Base-by-base conservation (phyloP, 2,888 invertebrate genomes). In the Palloptera scutellata region DNA sequence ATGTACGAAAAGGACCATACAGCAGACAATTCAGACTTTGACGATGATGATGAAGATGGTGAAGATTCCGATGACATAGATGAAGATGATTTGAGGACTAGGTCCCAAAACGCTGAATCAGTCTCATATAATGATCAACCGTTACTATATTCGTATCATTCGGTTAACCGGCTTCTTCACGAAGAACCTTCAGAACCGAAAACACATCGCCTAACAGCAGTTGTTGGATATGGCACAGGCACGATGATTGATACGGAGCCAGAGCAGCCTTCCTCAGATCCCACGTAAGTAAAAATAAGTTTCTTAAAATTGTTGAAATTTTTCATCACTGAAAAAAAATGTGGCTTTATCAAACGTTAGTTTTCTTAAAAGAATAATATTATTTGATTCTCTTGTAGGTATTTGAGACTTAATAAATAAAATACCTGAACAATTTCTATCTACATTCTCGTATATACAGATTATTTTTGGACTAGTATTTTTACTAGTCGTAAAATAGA, bases 71-170 rank as follows among this genome's bases (percentile, higher is more conserved):
- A 77, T 1, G 80, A 79, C 13, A 79, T 77, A 55, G 75, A 74
- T 5, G 79, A 81, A 12, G 83, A 81, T 15, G 81, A 80, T 9
- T 77, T 79, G 13, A 78, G 80, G 57, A 81, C 79, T 62, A 77
- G 79, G 45, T 78, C 79, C 15, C 76, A 76, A 20, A 81, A 81
- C 67, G 78, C 76, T 20, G 80, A 79, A 42, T 77, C 79, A 51
- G 58, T 76, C 13, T 81, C 83, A 1, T 84, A 84, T 68, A 81
- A 83, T 67, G 84, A 84, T 78, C 84, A 84, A 63, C 78, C 80
- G 0, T 69, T 78, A 43, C 75, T 79, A 64, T 84, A 84, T 71
- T 76, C 84, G 1, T 82, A 83, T 73, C 83, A 81, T 64, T 80
- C 82, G 6, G 76, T 81, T 40, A 82, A 80, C 69, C 78, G 79